Base-by-base conservation (phyloP, 1,140 invertebrate species). In the Zaprionus africanus region DNA sequence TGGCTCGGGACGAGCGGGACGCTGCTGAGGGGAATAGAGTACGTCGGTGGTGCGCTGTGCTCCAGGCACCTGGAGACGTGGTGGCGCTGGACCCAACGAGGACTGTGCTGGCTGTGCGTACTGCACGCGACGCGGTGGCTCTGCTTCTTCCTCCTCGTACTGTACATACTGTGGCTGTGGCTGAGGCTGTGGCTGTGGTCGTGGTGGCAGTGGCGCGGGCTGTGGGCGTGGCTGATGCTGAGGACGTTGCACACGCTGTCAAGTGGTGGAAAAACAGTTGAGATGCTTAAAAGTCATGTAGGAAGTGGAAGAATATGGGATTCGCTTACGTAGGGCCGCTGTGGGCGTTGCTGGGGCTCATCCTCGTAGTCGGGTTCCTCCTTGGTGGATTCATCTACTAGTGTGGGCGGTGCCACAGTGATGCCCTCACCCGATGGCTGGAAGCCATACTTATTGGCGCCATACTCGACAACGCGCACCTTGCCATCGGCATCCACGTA, bases 381-480 rank as follows among this genome's bases (percentile, higher is more conserved):
- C 61, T 94, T 94, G n/a, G 94, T 94, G 0, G 94, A 94, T 83
- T 97, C 96, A 71, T 96, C 96, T 0, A 96, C 95, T 6, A 97
- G 91, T 0, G 96, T 97, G 49, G 96, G 96, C 1, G 96, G 96
- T 0, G 96, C 96, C 1, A 97, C 96, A 0, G 96, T 97, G 90
- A 97, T 97, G 31, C 96, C 97, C 81, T 97, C 96, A n/a, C 97
- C 97, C 4, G 95, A 94, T 0, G 97, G 97, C 86, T 97, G 96
- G 94, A 97, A 98, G 5, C 97, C 97, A 76, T 95, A 96, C 83
- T 96, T 96, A 87, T 97, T 97, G 22, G 97, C 97, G 17, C 97
- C 97, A 91, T 98, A 98, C 87, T 98, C 97, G 11, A 98, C 96
- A 1, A 97, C 96, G 13, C 97, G 94, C 1, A 97, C 94, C 93